Conservation (phyloP, 2,888 invertebrate genomes). For the Agrotis puta region DNA sequence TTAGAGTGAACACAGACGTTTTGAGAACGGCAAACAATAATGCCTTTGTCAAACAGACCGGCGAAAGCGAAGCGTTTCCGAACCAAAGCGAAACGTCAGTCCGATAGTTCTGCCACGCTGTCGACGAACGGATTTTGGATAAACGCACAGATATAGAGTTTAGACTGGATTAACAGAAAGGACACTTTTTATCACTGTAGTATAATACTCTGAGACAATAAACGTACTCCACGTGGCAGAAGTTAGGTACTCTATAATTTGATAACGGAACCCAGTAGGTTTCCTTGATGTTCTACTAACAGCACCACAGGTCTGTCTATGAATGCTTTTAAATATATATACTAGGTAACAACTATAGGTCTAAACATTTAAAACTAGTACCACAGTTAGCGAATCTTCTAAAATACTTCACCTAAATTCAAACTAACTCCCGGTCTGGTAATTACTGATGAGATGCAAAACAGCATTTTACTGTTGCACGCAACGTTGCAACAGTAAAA, state of each 20-base stretch:
- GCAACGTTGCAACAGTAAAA: conserved; percentile 42
- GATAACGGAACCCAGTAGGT: conserved; percentile 19
- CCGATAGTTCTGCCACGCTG: too few species aligned
- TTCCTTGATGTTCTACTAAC: conserved; percentile 32
- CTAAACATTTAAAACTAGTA: conserved; percentile 25
- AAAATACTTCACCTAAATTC: conserved; percentile 38
- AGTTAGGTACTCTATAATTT: neutral
- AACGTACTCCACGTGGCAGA: too few species aligned
- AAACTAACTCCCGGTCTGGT: conserved; percentile 27
- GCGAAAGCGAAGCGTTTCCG: too few species aligned
- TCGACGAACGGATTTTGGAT: too few species aligned
- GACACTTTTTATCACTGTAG: too few species aligned
- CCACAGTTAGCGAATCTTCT: conserved; percentile 27
- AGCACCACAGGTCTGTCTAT: conserved; percentile 39
- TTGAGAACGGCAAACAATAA: too few species aligned
- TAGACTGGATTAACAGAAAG: too few species aligned
- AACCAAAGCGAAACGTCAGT: too few species aligned
- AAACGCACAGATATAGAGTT: too few species aligned
- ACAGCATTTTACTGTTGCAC: conserved; percentile 14
- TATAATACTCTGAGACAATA: too few species aligned
- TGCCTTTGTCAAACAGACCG: too few species aligned
- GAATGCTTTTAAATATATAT: conserved; percentile 41
- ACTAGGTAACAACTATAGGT: conserved; percentile 20
- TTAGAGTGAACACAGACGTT: too few species aligned
- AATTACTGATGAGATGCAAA: conserved; percentile 31